These are phyloP conservation scores for Chloroceryle aenea DNA, from an alignment of 2,113 vertebrate species.

Conservation along the genomic window DNA sequence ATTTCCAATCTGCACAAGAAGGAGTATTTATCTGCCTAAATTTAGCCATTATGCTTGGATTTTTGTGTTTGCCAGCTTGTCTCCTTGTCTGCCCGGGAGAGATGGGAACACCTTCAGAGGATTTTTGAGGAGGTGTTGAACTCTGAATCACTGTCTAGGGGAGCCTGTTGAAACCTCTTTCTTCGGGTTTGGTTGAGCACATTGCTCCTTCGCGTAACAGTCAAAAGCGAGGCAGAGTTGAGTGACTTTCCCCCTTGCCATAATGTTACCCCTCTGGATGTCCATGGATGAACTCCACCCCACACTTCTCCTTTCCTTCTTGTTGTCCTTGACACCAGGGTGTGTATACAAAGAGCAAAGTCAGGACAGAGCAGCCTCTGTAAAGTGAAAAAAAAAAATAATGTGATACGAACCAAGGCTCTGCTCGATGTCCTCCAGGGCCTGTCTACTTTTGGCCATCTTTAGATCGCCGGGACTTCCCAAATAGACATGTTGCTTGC, in stretches of 20 bases:
- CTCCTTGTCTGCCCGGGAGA: slow-evolving; percentile 3
- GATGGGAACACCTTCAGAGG: slow-evolving; percentile 8
- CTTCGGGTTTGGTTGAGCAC: not conserved
- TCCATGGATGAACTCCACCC: not conserved
- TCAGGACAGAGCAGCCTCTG: not conserved
- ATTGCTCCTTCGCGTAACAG: not conserved
- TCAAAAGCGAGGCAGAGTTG: not conserved
- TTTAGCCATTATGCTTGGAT: not conserved
- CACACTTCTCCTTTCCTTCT: not conserved
- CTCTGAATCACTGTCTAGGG: slow-evolving; percentile 52
- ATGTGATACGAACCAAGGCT: not conserved
- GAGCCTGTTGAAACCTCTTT: not conserved
- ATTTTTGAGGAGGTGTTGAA: slow-evolving; percentile 44
- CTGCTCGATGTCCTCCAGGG: not conserved
- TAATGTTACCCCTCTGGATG: not conserved
- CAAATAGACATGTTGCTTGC: not conserved
- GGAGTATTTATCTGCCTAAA: slow-evolving; percentile 24
- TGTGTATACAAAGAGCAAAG: not conserved
- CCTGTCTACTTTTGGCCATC: not conserved
- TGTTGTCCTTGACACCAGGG: not conserved
- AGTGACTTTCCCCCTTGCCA: not conserved
- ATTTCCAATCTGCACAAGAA: not conserved
- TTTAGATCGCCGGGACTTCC: not conserved
- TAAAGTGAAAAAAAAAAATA: not conserved
- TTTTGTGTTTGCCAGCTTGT: slow-evolving; percentile 25